Evolutionary conservation across 2,888 invertebrate species (phyloP), one percentile per base, ranked within the genome.

Genomic region (Tipula lateralis): DNA sequence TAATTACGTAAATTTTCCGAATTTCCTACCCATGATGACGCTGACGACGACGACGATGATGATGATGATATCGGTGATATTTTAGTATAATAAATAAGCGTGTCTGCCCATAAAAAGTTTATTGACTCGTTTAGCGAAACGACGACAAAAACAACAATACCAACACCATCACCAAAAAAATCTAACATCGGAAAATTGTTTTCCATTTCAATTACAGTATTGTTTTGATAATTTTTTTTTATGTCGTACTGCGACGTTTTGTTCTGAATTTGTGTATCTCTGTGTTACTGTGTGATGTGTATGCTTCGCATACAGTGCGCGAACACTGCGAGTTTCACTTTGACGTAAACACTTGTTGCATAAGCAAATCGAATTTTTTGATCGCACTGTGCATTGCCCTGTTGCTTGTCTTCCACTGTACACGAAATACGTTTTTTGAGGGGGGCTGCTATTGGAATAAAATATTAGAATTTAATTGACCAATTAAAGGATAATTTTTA

Each of bases 401-500:
- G n/a, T n/a, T n/a, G n/a, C n/a, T n/a, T n/a, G n/a, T n/a, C n/a
- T n/a, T 66, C 66, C 24, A 66, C 24, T 66, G 66, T 66, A 66
- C 9, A 66, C n/a, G n/a, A 34, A 2, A 50, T 50, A 16, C 39
- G 3, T 66, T 66, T 24, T 66, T 44, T n/a, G n/a, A n/a, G n/a
- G 36, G 36, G 39, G 44, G 24, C 7, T n/a, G n/a, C n/a, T 24
- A 66, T 66, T 66, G 66, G 9, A 24, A 66, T n/a, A 66, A 24
- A 24, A 24, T 66, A 66, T 66, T 66, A 66, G 66, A 66, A 66
- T 24, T 66, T 66, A 66, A 66, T 66, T 66, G 66, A 66, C 66
- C 66, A 66, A 66, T 66, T 66, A 66, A 66, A 66, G 66, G 66
- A 66, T 66, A 66, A 66, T 66, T 66, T 66, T 66, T 66, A 66